These are phyloP conservation scores for Chloroceryle aenea DNA, from an alignment of 2,113 vertebrate species.

Conservation along the genomic window DNA sequence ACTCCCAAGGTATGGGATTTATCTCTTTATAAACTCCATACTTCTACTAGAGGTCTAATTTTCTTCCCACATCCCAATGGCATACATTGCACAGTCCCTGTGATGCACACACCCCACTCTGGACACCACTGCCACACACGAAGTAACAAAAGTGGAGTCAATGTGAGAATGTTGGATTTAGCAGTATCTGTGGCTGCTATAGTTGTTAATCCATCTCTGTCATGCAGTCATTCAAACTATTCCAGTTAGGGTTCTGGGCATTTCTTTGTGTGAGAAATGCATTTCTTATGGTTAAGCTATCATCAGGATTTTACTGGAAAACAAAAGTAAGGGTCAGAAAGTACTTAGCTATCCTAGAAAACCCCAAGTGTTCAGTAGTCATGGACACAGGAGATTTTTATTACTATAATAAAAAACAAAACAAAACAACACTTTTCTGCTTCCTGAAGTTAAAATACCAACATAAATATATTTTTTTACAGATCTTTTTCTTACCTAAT, in stretches of 20 bases:
- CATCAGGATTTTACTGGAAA: background rate
- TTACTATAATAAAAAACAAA: background rate
- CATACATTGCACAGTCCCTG: background rate
- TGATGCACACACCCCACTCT: background rate
- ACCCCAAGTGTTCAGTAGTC: background rate
- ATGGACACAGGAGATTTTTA: background rate
- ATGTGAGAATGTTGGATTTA: background rate
- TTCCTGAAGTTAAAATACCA: background rate
- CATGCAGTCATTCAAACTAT: background rate
- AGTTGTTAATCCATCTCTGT: background rate
- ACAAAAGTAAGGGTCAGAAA: background rate
- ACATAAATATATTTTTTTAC: background rate
- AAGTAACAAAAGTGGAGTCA: background rate
- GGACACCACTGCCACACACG: background rate
- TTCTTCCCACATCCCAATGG: background rate
- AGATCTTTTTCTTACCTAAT: slow-evolving; percentile 86
- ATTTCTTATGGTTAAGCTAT: background rate
- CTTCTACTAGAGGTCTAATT: background rate
- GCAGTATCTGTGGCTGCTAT: background rate
- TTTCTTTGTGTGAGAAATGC: background rate
- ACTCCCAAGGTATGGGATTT: background rate
- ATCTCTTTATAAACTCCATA: background rate
- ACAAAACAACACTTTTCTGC: background rate
- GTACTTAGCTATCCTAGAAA: background rate
- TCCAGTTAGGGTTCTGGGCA: background rate